Evolutionary conservation across 1,140 invertebrate genomes (phyloP).

Genomic region (Ganaspis sp.): DNA sequence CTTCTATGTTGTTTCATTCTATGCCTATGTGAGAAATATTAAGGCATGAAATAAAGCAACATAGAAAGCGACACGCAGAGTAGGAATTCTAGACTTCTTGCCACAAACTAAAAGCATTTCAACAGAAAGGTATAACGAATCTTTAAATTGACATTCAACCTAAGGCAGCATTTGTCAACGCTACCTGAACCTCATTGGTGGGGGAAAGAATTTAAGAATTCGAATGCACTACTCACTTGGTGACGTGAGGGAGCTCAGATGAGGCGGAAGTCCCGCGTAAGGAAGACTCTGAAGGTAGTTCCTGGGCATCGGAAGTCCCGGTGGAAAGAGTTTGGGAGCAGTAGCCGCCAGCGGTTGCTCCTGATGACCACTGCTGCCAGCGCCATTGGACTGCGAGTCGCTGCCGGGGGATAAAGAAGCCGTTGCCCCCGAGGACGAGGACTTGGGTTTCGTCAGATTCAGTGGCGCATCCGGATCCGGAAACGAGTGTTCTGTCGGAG

Average conservation of each 20-base stretch:
- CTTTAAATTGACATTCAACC: too few relatives aligned
- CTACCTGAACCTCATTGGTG: too few relatives aligned
- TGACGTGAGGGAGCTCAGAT: slow-evolving; percentile 70
- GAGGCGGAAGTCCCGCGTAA: slow-evolving; percentile 79
- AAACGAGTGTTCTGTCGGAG: slow-evolving; percentile 69
- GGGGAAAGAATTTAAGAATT: too few relatives aligned
- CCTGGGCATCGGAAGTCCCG: slow-evolving; percentile 77
- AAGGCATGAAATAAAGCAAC: too few relatives aligned
- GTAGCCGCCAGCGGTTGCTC: slow-evolving; percentile 79
- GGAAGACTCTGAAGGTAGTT: slow-evolving; percentile 77
- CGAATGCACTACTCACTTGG: slow-evolving; percentile 66
- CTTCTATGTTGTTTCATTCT: too few relatives aligned
- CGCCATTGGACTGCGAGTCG: slow-evolving; percentile 75
- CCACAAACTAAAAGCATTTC: too few relatives aligned
- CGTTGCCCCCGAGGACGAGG: slow-evolving; percentile 68
- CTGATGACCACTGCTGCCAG: slow-evolving; percentile 69
- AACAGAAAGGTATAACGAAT: too few relatives aligned
- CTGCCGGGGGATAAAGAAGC: slow-evolving; percentile 68
- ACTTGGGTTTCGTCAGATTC: slow-evolving; percentile 92
- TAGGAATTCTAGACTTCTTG: too few relatives aligned
- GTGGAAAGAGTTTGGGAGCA: slow-evolving; percentile 78
- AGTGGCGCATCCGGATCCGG: slow-evolving; percentile 88
- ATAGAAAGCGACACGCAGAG: too few relatives aligned
- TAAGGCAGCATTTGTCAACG: too few relatives aligned
- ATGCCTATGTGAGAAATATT: too few relatives aligned